Base-by-base conservation (phyloP, 2,888 invertebrate genomes). In the Plutella xylostella region DNA sequence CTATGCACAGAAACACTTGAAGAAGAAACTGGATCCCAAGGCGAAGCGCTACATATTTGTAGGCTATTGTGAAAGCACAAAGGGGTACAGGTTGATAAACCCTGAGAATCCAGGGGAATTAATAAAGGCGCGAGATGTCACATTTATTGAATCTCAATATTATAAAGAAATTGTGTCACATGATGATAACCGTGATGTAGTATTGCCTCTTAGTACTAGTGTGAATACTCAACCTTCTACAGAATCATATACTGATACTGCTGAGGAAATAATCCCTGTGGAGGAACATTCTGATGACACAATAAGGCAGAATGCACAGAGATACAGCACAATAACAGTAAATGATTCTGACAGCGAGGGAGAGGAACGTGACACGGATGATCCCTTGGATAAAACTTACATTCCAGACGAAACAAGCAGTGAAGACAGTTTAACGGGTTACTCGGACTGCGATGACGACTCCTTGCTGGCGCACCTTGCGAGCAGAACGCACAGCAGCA, bases 11-110 rank as follows among this genome's bases (percentile, higher is more conserved):
- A 45, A n/a, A 15, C 45, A 28, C n/a, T 28, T n/a, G n/a, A 9
- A 25, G 1, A 51, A 43, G 5, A 51, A 53, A 45, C 22, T 48
- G 28, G 48, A 51, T 40, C 33, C 46, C 25, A 51, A 51, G n/a
- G 31, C 14, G 12, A 33, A 21, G 11, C 6, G n/a, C 43, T 42
- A 47, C 33, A 45, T 50, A 12, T 48, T 46, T 45, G 48, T 50
- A 14, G 48, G 50, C 1, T 50, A 46, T 25, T 45, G 45, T 15
- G 45, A 39, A 7, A 22, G 9, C 31, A 33, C 20, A 7, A 33
- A 45, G 33, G 40, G 48, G n/a, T 49, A 50, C 33, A 38, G 48
- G 20, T 37, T 51, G 14, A 44, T 52, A 15, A 43, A 54, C 28
- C 49, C 49, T 9, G 25, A 46, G 5, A 39, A 21, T 46, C 46